phyloP scores from a whole-genome alignment of 2,888 invertebrate species.

The Stramonita haemastoma region DNA sequence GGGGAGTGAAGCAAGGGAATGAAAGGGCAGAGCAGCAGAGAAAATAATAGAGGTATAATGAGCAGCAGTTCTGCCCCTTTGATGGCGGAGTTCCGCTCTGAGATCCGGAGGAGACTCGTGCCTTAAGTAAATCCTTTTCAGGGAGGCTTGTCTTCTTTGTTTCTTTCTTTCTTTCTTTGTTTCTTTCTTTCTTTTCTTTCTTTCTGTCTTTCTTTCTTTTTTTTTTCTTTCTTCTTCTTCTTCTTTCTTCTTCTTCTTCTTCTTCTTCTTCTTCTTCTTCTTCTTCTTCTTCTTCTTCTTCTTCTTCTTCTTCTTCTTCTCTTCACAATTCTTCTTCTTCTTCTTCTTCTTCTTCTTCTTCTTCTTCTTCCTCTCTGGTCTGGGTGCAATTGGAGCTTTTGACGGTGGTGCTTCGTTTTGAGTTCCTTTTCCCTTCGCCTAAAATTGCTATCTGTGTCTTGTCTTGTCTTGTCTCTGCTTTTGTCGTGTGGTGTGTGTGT shows the following conservation, averaged over 20 bases:
- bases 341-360: neutral
- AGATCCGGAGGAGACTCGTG: neutral
- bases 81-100: constrained; percentile 26
- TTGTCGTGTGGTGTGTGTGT: neutral
- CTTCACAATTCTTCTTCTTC: neutral
- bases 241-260: neutral
- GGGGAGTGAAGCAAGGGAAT: neutral
- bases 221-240: constrained; percentile 2
- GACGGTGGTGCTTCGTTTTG: neutral
- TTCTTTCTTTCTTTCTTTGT: constrained; percentile 7
- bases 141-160: neutral
- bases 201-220: no score
- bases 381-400: neutral
- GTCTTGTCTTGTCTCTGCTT: neutral
- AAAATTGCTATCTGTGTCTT: neutral
- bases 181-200: constrained; percentile 17
- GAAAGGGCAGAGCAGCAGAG: neutral
- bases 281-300: neutral
- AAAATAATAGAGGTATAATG: constrained; percentile 40
- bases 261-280: constrained; percentile 13
- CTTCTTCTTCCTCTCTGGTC: neutral
- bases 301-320: constrained; percentile 10
- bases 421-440: neutral
- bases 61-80: constrained; percentile 27
- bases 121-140: constrained; percentile 3